A percentile compares a stretch with the other conserved stretches of the same genome.
These are phyloP conservation scores for Andricus curvator DNA, from an alignment of 2,888 invertebrate species.

Conservation along the genomic window DNA sequence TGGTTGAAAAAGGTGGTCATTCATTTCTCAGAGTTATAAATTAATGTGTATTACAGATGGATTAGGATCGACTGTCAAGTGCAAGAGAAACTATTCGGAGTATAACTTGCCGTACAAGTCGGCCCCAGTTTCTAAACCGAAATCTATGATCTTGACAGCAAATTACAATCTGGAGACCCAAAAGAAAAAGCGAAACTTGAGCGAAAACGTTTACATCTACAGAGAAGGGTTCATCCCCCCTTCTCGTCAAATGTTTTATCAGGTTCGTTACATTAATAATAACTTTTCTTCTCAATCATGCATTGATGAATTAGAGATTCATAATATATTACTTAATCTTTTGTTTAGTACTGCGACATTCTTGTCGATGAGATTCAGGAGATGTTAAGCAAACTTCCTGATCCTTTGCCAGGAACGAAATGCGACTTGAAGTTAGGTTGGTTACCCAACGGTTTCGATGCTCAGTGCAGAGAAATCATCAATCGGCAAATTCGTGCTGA, in stretches of 20 bases:
- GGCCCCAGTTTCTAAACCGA: slow-evolving; percentile 76
- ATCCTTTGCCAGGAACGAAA: slow-evolving; percentile 80
- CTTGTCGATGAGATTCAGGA: slow-evolving; percentile 88
- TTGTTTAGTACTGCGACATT: slow-evolving; percentile 87
- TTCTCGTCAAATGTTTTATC: slow-evolving; percentile 93
- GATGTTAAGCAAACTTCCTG: slow-evolving; percentile 84
- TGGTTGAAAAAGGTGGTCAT: too few relatives aligned
- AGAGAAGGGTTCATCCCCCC: slow-evolving; percentile 88
- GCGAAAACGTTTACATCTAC: slow-evolving; percentile 81
- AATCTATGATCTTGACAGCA: slow-evolving; percentile 68
- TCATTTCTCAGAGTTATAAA: neutral
- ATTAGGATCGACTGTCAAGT: slow-evolving; percentile 79
- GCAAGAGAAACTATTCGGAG: slow-evolving; percentile 79
- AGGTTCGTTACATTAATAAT: slow-evolving; percentile 80
- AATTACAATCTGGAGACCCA: slow-evolving; percentile 68
- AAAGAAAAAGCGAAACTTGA: slow-evolving; percentile 71
- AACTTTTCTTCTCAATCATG: neutral
- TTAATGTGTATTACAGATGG: slow-evolving; percentile 74
- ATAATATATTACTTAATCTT: slow-evolving; percentile 19
- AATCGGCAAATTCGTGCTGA: slow-evolving; percentile 83
- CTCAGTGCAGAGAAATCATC: slow-evolving; percentile 86
- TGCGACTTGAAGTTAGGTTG: slow-evolving; percentile 89
- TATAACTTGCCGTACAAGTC: slow-evolving; percentile 79
- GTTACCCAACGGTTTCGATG: slow-evolving; percentile 86
- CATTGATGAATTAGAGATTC: neutral